Evolutionary conservation across 2,888 invertebrate genomes (phyloP).

Genomic region (Helobdella robusta): DNA sequence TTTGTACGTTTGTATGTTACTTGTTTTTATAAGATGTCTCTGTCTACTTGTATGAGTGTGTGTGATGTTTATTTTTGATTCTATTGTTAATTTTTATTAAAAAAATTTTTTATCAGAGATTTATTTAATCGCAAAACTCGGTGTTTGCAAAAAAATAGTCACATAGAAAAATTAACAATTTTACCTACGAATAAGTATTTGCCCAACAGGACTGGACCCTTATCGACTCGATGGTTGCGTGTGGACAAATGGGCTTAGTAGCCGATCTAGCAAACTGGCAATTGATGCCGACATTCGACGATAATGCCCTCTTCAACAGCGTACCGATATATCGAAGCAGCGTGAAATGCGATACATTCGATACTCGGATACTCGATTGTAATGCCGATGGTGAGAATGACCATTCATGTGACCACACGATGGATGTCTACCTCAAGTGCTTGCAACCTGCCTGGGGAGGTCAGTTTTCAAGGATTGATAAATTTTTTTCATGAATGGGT

Average conservation of each 20-base stretch:
- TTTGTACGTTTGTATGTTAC: too few species aligned
- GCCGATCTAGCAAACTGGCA: slow-evolving; percentile 86
- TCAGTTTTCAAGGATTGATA: slow-evolving; percentile 30
- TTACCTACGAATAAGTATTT: too few species aligned
- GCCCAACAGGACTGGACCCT: slow-evolving; percentile 88
- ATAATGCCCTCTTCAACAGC: neutral
- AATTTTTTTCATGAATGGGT: neutral
- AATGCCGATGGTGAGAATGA: slow-evolving; percentile 59
- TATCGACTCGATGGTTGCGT: slow-evolving; percentile 79
- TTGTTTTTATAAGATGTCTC: too few species aligned
- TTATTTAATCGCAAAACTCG: too few species aligned
- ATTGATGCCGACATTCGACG: slow-evolving; percentile 53
- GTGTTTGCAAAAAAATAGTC: too few species aligned
- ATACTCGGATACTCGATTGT: slow-evolving; percentile 79
- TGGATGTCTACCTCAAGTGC: slow-evolving; percentile 48
- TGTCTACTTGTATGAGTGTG: too few species aligned
- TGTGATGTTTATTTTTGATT: too few species aligned
- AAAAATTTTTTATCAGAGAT: too few species aligned
- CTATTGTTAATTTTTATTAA: too few species aligned
- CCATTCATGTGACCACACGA: slow-evolving; percentile 57
- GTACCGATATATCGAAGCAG: slow-evolving; percentile 57
- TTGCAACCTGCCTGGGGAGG: slow-evolving; percentile 51
- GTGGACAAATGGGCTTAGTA: slow-evolving; percentile 84
- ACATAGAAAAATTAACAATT: too few species aligned
- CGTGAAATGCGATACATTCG: slow-evolving; percentile 79